Base-by-base conservation (phyloP, 2,888 invertebrate species). In the Esperia sulphurella region DNA sequence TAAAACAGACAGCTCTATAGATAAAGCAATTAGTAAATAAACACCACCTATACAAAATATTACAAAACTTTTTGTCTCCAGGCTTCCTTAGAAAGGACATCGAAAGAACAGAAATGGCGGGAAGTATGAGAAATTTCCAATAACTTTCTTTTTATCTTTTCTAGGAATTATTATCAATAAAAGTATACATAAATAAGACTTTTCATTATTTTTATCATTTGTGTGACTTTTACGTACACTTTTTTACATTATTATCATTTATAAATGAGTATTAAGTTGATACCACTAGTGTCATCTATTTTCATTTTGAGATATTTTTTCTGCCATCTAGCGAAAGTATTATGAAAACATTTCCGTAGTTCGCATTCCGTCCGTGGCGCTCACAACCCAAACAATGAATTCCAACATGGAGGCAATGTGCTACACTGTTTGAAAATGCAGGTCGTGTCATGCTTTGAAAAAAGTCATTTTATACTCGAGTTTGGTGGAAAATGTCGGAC, bases 401-500 rank as follows among this genome's bases (percentile, higher is more conserved):
- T 90, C 83, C 89, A 90, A 89, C 84, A 90, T 89, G 89, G 88
- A 80, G 87, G 89, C 87, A 89, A 87, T 89, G 87, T 88, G 90
- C 79, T 89, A 87, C 87, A 88, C 83, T 78, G 90, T 90, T 90
- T 89, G 89, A 90, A 90, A 90, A 90, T 90, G 90, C 89, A 89
- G 89, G 83, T 84, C 87, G 89, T 89, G 90, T 88, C 89, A 89
- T 87, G 88, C 85, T 83, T 84, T 86, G 89, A 89, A 90, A 90
- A 90, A 89, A 87, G 88, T 86, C 84, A 88, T 87, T 89, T 88
- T 85, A 87, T 83, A 79, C 80, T 80, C 67, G 86, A 81, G 74
- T 87, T 88, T 85, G 80, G 85, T 91, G 91, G 91, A 92, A 91
- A 91, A 94, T 94, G 94, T 93, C 93, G 90, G 94, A 94, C 90